Evolutionary conservation across 2,888 invertebrate genomes (phyloP), one percentile per base, ranked within the genome.

Genomic region (Philaethria dido): DNA sequence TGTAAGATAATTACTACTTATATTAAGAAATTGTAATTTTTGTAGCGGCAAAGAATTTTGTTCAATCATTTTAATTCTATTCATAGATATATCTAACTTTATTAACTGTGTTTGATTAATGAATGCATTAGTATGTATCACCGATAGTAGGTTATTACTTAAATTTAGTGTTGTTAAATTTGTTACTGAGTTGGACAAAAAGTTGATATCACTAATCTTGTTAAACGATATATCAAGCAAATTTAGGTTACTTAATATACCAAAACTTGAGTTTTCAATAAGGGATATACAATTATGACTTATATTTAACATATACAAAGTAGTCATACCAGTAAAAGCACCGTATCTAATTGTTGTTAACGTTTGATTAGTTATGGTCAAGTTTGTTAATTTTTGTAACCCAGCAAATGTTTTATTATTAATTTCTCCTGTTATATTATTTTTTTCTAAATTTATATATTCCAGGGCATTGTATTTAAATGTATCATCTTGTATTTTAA

Each of bases 201-300:
- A 91, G 62, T 75, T n/a, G 36, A 90, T 45, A 64, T 74, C 50
- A 0, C 71, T 60, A 45, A 92, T 68, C 13, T 76, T 75, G 57
- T 92, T 92, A 70, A 76, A 68, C 1, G 92, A 90, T 1, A 91
- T 25, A 70, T 91, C 89, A 67, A 90, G 76, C 44, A 80, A 60
- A 11, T 57, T 72, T 5, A 91, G 59, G 11, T 76, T 71, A 33
- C 33, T 57, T 48, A 74, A 71, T 42, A 78, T 78, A 20, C 69
- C 55, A 71, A 90, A 89, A 67, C 83, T 78, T 0, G 76, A 68
- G 33, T 78, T 80, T 54, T 83, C 83, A 6, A 91, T 74, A 5
- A 52, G 16, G 18, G 64, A 62, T 54, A 92, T 86, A 60, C 59
- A 52, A 68, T 92, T 92, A 22, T 47, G 75, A 69, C 87, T 89